phyloP scores from a whole-genome alignment of 37 sponge, comb jelly and placozoan species.

The Petrosia ficiformis region DNA sequence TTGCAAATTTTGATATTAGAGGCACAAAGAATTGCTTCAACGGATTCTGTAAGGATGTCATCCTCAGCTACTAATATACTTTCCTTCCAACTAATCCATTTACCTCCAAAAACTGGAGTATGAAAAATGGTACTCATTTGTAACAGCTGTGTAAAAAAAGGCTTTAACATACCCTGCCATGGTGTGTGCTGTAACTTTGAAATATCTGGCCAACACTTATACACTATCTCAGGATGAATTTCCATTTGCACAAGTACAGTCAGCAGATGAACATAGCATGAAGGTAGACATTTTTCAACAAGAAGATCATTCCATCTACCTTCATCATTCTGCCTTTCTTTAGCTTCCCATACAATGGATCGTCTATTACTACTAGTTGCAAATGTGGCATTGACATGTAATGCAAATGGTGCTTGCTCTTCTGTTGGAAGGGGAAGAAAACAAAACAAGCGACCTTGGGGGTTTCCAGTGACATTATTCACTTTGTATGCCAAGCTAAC shows the following conservation, averaged over 20 bases:
- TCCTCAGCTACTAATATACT: slow-evolving; percentile 3
- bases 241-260: slow-evolving; percentile 15
- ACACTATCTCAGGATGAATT: slow-evolving; percentile 2
- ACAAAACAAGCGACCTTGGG: slow-evolving; percentile 51
- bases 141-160: slow-evolving; percentile 5
- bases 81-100: slow-evolving; percentile 11
- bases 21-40: not conserved
- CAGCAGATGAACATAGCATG: slow-evolving; percentile 42
- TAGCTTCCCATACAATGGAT: slow-evolving; percentile 48
- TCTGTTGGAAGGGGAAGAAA: slow-evolving; percentile 72
- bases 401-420: slow-evolving; percentile 29
- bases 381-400: slow-evolving; percentile 78
- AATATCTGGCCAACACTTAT: slow-evolving; percentile 41
- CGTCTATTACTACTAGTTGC: slow-evolving; percentile 46
- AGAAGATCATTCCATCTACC: slow-evolving; percentile 64
- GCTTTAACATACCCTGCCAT: slow-evolving; percentile 24
- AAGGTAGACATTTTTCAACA: slow-evolving; percentile 32
- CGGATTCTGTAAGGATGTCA: not conserved
- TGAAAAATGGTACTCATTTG: not conserved
- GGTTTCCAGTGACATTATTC: not conserved
- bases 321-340: slow-evolving; percentile 40
- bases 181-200: slow-evolving; percentile 2
- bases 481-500: slow-evolving; percentile 35
- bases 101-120: not conserved
- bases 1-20: slow-evolving; percentile 35